phyloP scores from a whole-genome alignment of 2,888 invertebrate genomes.

The Listrodromus nycthemerus region DNA sequence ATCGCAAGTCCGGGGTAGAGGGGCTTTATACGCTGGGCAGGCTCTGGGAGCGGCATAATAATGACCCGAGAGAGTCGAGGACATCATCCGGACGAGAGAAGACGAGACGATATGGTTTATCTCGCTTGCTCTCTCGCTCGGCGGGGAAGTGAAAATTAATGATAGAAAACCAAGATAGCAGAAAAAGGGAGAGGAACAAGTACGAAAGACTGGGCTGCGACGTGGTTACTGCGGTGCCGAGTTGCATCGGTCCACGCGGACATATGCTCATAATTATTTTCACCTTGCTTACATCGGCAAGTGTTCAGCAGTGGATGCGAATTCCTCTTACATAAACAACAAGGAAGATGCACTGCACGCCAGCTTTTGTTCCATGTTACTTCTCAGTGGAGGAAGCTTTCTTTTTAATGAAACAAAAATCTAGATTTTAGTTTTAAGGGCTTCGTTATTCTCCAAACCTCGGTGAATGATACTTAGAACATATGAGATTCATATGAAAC shows the following conservation, averaged over 20 bases:
- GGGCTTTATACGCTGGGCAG: constrained; percentile 21
- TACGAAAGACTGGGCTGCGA: constrained; percentile 43
- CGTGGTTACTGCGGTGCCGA: constrained; percentile 13
- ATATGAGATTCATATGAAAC: too few relatives aligned
- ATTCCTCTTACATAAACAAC: constrained; percentile 32
- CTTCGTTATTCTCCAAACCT: too few relatives aligned
- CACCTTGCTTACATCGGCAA: constrained; percentile 68
- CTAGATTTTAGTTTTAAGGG: too few relatives aligned
- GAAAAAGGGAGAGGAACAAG: constrained; percentile 55
- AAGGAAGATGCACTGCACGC: constrained; percentile 19
- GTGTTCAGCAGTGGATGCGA: constrained; percentile 44
- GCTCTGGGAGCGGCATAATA: constrained; percentile 67
- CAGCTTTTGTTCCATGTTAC: constrained; percentile 33
- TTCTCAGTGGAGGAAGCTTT: not conserved
- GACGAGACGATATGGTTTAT: constrained; percentile 14
- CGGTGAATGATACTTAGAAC: too few relatives aligned
- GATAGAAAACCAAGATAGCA: constrained; percentile 69
- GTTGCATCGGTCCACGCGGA: constrained; percentile 44
- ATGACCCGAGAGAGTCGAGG: constrained; percentile 65
- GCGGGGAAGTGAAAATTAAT: constrained; percentile 68
- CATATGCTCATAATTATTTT: constrained; percentile 70
- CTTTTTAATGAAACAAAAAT: not conserved
- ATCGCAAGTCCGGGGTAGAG: constrained; percentile 46
- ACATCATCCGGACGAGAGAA: constrained; percentile 64
- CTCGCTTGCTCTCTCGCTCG: constrained; percentile 51